Evolutionary conservation across 2,113 vertebrate genomes (phyloP).

Genomic region (Vidua macroura): DNA sequence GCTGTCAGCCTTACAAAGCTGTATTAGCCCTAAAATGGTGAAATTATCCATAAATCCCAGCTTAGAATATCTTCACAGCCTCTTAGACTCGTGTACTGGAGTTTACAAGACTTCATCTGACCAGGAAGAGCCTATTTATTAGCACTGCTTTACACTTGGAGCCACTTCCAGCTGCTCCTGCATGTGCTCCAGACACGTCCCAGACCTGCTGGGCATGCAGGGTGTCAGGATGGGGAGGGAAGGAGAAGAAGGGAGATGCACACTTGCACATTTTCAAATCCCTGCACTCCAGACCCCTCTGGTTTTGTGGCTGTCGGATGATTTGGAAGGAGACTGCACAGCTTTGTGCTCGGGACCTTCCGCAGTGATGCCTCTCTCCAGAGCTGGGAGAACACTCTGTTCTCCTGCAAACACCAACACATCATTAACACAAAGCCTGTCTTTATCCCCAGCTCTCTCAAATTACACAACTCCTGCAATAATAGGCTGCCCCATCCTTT

Average conservation of each 20-base stretch:
- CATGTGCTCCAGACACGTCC: fast-evolving
- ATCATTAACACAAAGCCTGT: background rate
- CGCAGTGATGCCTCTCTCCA: background rate
- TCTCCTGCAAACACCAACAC: background rate
- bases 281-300: background rate
- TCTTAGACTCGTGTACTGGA: background rate
- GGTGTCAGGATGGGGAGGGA: background rate
- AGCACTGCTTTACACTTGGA: background rate
- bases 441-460: conserved; percentile 17
- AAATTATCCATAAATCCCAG: background rate
- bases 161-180: background rate
- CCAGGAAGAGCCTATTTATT: background rate
- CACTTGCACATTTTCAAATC: background rate
- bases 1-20: background rate
- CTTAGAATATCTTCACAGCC: background rate
- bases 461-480: background rate
- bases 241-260: background rate
- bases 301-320: background rate
- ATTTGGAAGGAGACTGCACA: background rate
- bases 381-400: background rate
- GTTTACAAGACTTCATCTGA: background rate
- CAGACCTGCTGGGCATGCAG: background rate
- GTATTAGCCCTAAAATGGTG: background rate
- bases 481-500: background rate
- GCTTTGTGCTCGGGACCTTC: background rate